Percentiles rank a stretch among this genome's conserved stretches.
phyloP scores from a whole-genome alignment of 2,888 invertebrate genomes.

The Trilocha varians region DNA sequence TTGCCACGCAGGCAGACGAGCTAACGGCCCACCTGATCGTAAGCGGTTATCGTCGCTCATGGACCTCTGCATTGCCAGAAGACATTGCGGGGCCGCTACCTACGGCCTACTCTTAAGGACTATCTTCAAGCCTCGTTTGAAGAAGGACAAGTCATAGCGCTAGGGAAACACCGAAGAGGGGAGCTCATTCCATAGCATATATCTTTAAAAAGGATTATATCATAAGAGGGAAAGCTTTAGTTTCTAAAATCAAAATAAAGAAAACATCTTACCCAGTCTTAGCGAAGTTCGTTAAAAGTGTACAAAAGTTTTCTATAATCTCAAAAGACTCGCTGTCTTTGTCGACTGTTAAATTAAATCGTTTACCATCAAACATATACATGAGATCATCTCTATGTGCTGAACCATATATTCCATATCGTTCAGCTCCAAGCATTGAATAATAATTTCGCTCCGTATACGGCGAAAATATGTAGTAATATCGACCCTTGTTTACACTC shows the following conservation, averaged over 20 bases:
- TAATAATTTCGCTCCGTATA: constrained; percentile 33
- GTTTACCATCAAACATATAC: constrained; percentile 37
- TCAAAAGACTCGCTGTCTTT: constrained; percentile 18
- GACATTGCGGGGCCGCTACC: too few relatives aligned
- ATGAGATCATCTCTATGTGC: constrained; percentile 41
- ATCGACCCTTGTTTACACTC: constrained; percentile 8
- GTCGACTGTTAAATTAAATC: constrained; percentile 23
- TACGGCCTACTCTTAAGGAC: too few relatives aligned
- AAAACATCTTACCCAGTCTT: constrained; percentile 9
- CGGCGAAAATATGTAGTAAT: constrained; percentile 31
- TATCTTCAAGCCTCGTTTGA: too few relatives aligned
- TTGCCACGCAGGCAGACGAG: too few relatives aligned
- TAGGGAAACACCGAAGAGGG: too few relatives aligned
- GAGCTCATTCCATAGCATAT: too few relatives aligned
- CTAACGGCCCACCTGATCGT: too few relatives aligned
- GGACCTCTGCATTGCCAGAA: too few relatives aligned
- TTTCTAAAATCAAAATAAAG: constrained; percentile 4
- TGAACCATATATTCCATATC: constrained; percentile 29
- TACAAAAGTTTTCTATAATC: constrained; percentile 6
- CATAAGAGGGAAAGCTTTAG: constrained; percentile 3
- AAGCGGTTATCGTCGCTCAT: too few relatives aligned
- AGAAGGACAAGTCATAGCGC: too few relatives aligned
- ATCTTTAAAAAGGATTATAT: too few relatives aligned
- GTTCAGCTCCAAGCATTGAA: constrained; percentile 20
- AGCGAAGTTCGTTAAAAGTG: constrained; percentile 10